Conservation (phyloP, 2,797 vertebrate species). For the Sardinella longiceps region DNA sequence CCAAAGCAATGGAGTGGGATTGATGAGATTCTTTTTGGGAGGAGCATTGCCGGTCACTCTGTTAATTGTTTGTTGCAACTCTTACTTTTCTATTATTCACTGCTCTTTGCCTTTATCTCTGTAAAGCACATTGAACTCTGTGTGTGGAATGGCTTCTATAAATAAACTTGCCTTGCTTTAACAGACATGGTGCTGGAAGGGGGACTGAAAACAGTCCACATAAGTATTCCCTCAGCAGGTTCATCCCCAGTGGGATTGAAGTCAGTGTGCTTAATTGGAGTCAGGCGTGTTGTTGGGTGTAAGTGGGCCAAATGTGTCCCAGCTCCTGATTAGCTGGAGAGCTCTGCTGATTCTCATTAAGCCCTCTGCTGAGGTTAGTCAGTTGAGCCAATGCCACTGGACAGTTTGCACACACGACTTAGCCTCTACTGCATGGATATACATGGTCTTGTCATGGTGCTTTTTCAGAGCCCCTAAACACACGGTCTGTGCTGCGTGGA, state of each 20-base stretch:
- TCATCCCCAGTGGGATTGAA: not conserved
- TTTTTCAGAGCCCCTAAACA: too few species aligned
- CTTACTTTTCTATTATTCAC: too few species aligned
- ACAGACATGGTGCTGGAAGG: not conserved
- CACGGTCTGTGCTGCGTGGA: too few species aligned
- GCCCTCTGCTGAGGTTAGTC: not conserved
- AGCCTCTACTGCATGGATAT: not conserved
- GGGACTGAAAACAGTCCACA: not conserved
- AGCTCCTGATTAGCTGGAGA: not conserved
- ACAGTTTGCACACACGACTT: not conserved
- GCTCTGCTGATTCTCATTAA: constrained; percentile 3
- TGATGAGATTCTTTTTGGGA: too few species aligned
- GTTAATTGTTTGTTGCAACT: too few species aligned
- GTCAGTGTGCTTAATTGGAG: not conserved
- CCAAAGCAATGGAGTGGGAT: too few species aligned
- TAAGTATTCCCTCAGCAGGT: not conserved
- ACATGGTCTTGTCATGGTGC: too few species aligned
- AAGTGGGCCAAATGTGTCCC: not conserved
- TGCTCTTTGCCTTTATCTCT: too few species aligned
- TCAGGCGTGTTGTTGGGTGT: not conserved
- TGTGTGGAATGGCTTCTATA: too few species aligned
- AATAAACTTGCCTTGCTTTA: too few species aligned
- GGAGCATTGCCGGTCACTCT: too few species aligned
- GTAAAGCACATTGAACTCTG: too few species aligned
- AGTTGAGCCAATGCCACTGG: not conserved